Base-by-base conservation (phyloP, 23 tunicate species). In the Clavelina lepadiformis region DNA sequence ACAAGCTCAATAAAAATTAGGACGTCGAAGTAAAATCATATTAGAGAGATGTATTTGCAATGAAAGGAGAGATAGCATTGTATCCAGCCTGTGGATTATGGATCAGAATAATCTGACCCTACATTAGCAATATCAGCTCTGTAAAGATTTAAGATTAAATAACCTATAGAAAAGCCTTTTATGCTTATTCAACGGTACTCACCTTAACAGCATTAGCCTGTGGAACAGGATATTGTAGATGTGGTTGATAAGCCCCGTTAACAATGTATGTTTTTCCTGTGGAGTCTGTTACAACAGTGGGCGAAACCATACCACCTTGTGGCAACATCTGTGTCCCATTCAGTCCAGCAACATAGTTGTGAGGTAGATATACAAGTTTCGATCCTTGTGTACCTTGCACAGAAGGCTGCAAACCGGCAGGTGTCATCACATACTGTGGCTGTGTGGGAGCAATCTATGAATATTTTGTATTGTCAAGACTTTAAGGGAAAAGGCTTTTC, bases 221-320 rank as follows among this genome's bases (percentile, higher is more conserved):
- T n/a, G n/a, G n/a, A n/a, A n/a, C n/a, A 33, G 28, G 61, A n/a
- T 28, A 33, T 56, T 56, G 61, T 56, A 28, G 61, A 15, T 56
- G 61, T 18, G 61, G 61, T 56, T 22, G 61, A n/a, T n/a, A n/a
- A n/a, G n/a, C n/a, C 15, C 30, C 28, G 61, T 56, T 56, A 2
- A 56, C 61, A 33, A 56, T 15, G 23, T 56, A 56, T 5, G 61
- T 18, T 56, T 56, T 56, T 23, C 61, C 61, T 28, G 61, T 56
- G 2, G 28, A 34, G 23, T 56, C 61, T 28, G 61, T 56, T 34
- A 56, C 61, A 33, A 56, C 29, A 22, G 23, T 56, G 31, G 61
- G 61, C 30, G 28, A 34, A 34, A 56, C 61, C 24, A 6, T 5
- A 15, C 15, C 58, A 18, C 61, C 31, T 15, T 33, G 34, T 13